Conservation (phyloP, 2,888 invertebrate species). For the Dilophus febrilis region DNA sequence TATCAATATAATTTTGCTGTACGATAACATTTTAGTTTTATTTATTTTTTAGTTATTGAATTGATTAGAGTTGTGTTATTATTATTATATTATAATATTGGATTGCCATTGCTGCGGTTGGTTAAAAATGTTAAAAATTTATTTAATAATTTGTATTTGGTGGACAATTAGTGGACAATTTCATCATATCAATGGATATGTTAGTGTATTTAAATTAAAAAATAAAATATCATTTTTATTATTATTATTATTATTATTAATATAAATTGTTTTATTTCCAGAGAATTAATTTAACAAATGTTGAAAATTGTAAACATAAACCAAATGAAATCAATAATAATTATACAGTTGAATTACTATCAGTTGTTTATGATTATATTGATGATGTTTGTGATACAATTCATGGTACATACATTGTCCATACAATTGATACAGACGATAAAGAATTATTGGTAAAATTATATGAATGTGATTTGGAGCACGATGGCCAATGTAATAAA, state of each 20-base stretch:
- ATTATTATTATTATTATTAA: not conserved
- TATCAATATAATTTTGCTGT: too few relatives aligned
- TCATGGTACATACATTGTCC: slow-evolving; percentile 10
- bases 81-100: too few relatives aligned
- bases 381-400: slow-evolving; percentile 10
- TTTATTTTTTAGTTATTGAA: too few relatives aligned
- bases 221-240: too few relatives aligned
- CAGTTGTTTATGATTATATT: slow-evolving; percentile 8
- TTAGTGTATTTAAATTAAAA: too few relatives aligned
- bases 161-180: too few relatives aligned
- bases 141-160: too few relatives aligned
- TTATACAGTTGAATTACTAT: slow-evolving; percentile 9
- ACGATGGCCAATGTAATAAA: slow-evolving; percentile 7
- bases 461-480: slow-evolving; percentile 7
- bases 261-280: slow-evolving; percentile 1
- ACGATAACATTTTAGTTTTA: too few relatives aligned
- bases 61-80: too few relatives aligned
- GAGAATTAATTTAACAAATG: slow-evolving; percentile 12
- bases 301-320: slow-evolving; percentile 10
- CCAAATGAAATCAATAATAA: slow-evolving; percentile 1
- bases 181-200: too few relatives aligned
- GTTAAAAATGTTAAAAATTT: too few relatives aligned
- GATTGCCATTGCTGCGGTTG: too few relatives aligned
- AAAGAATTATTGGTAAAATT: slow-evolving; percentile 9
- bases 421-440: slow-evolving; percentile 8